Evolutionary conservation across 2,797 vertebrate genomes (phyloP).

Genomic region (Catamblyrhynchus diadema): DNA sequence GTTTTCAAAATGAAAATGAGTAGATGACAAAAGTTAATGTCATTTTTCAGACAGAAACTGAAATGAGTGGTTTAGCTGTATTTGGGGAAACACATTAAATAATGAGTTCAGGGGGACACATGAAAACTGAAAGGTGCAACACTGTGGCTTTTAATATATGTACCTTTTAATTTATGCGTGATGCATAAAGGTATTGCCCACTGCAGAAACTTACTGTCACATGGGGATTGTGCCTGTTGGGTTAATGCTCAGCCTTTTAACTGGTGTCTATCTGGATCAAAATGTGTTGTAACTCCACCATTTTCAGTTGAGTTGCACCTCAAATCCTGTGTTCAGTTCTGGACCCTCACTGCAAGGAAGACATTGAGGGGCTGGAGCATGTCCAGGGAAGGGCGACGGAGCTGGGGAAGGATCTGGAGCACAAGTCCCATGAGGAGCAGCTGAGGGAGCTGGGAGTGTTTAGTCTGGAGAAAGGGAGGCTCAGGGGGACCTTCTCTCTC

Average conservation of each 20-base stretch:
- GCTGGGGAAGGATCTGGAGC: neutral
- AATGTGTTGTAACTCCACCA: neutral
- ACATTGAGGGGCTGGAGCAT: rapidly evolving
- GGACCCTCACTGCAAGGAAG: neutral
- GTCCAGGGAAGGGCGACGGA: rapidly evolving
- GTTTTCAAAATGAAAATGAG: slow-evolving; percentile 9
- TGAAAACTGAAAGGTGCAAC: neutral
- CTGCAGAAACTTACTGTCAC: neutral
- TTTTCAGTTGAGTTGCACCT: neutral
- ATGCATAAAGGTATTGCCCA: neutral
- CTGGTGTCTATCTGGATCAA: neutral
- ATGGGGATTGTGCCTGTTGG: neutral
- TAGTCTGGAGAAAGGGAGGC: neutral
- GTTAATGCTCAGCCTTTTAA: neutral
- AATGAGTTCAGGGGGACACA: neutral
- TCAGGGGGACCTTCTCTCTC: neutral
- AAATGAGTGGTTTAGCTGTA: neutral
- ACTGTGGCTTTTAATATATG: neutral
- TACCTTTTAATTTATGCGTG: neutral
- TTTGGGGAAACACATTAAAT: neutral
- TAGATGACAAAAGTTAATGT: neutral
- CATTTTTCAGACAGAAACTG: neutral
- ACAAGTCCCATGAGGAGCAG: rapidly evolving
- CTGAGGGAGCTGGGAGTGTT: neutral
- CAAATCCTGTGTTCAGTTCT: neutral